Evolutionary conservation across 37 sponge, comb jelly and placozoan species (phyloP).

Genomic region (Diacarnus erythraeanus): DNA sequence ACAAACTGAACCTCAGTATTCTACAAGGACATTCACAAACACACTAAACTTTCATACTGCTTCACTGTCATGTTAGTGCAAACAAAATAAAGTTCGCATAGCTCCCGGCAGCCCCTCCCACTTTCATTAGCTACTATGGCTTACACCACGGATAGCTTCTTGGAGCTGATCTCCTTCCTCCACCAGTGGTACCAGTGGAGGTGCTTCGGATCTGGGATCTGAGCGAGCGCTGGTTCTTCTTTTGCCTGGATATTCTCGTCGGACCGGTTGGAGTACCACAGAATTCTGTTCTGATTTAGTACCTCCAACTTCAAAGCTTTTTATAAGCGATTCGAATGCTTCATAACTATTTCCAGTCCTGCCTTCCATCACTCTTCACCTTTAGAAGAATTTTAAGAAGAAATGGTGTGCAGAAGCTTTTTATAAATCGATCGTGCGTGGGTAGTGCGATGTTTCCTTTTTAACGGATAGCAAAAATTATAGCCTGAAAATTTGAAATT

Average conservation of each 20-base stretch:
- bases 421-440: background rate
- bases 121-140: background rate
- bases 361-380: background rate
- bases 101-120: background rate
- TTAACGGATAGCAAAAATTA: background rate
- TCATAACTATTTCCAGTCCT: conserved; percentile 18
- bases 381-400: background rate
- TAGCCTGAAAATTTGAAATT: background rate
- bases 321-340: conserved; percentile 7
- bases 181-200: conserved; percentile 31
- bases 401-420: background rate
- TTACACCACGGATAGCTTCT: background rate
- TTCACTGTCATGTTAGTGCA: background rate
- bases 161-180: conserved; percentile 35
- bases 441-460: background rate
- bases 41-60: background rate
- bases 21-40: background rate
- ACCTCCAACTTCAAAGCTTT: conserved; percentile 18
- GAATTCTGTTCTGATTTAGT: background rate
- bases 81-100: background rate
- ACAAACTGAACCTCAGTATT: background rate
- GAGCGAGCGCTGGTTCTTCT: background rate
- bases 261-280: background rate
- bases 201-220: conserved; percentile 9
- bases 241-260: background rate